phyloP scores from a whole-genome alignment of 2,797 vertebrate genomes.

The Calcarius lapponicus region DNA sequence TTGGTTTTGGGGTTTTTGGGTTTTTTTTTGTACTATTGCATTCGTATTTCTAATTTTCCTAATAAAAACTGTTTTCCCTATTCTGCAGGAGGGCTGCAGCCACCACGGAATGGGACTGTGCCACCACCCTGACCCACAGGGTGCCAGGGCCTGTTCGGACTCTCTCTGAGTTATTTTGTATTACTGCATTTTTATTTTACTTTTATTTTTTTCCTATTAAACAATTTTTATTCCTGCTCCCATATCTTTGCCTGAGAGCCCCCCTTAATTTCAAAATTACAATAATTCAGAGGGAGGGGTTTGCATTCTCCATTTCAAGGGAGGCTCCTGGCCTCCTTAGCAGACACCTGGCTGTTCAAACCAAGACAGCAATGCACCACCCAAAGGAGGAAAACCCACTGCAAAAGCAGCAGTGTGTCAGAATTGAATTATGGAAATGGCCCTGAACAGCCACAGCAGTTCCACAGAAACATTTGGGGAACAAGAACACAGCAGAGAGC shows the following conservation, averaged over 20 bases:
- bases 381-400: not conserved
- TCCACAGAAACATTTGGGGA: not conserved
- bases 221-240: not conserved
- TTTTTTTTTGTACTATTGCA: too few species aligned
- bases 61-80: too few species aligned
- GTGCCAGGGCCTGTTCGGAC: not conserved
- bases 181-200: not conserved
- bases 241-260: not conserved
- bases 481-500: not conserved
- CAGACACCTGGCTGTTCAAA: not conserved
- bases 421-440: constrained; percentile 49
- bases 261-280: not conserved
- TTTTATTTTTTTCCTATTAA: not conserved
- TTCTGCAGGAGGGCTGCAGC: too few species aligned
- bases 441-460: not conserved
- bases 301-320: not conserved
- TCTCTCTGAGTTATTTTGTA: not conserved
- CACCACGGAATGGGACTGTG: too few species aligned
- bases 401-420: not conserved
- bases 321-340: not conserved
- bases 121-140: too few species aligned
- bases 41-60: too few species aligned
- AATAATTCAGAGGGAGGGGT: not conserved
- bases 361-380: not conserved
- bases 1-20: too few species aligned